Evolutionary conservation across 2,888 invertebrate genomes (phyloP).

Genomic region (Troglohyphantes excavatus): DNA sequence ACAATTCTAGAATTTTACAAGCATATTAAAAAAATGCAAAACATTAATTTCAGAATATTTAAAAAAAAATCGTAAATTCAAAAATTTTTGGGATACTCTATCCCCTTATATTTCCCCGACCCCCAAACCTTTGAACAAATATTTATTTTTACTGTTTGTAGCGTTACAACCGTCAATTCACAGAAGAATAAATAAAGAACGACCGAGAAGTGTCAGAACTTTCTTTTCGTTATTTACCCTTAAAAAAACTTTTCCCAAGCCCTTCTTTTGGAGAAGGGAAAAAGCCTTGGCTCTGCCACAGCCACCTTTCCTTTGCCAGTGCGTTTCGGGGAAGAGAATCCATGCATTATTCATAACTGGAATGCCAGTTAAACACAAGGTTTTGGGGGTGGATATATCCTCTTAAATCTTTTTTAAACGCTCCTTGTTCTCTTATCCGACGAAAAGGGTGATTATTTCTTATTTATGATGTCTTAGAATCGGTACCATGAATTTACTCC

Average conservation of each 20-base stretch:
- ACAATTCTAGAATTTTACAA: too few species aligned
- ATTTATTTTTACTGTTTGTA: not conserved
- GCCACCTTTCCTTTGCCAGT: not conserved
- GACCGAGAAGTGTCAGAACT: not conserved
- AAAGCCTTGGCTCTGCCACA: not conserved
- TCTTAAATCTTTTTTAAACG: slow-evolving; percentile 56
- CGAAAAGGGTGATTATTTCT: slow-evolving; percentile 33
- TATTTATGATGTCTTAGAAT: slow-evolving; percentile 44
- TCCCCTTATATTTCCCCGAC: too few species aligned
- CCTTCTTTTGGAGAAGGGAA: not conserved
- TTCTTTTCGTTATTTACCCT: not conserved
- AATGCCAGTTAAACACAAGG: not conserved
- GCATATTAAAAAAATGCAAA: too few species aligned
- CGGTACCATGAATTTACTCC: slow-evolving; percentile 16
- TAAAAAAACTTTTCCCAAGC: not conserved
- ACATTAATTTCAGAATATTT: too few species aligned
- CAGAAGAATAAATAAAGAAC: too few species aligned
- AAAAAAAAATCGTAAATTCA: too few species aligned
- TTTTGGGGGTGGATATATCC: slow-evolving; percentile 2
- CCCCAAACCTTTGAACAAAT: too few species aligned
- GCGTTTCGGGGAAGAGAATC: not conserved
- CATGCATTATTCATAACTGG: not conserved
- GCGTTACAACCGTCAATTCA: too few species aligned
- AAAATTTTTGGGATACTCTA: too few species aligned
- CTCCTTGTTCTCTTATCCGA: slow-evolving; percentile 24